Conservation (phyloP, 2,113 vertebrate genomes). For the Castor canadensis region DNA sequence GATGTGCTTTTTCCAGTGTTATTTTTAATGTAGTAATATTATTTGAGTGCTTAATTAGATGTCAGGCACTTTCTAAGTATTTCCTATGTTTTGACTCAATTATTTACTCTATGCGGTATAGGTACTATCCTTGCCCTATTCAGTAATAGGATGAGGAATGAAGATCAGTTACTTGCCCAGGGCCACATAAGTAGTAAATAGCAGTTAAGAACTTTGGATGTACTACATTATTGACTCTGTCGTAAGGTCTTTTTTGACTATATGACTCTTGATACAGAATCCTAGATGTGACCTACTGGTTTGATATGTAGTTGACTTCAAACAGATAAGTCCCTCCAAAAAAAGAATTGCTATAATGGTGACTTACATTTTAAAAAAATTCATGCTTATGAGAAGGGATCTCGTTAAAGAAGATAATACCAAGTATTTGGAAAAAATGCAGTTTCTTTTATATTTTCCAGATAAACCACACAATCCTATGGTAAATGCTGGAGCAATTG, state of each 20-base stretch:
- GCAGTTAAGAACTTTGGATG: neutral
- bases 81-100: neutral
- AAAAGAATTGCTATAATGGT: neutral
- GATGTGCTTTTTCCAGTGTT: neutral
- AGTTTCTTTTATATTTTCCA: slow-evolving; percentile 79
- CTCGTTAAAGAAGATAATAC: neutral
- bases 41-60: neutral
- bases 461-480: slow-evolving; percentile 99
- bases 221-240: neutral
- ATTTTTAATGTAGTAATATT: slow-evolving; percentile 16
- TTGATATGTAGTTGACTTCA: neutral
- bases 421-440: slow-evolving; percentile 9
- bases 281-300: neutral
- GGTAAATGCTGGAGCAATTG: slow-evolving; percentile 99
- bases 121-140: neutral
- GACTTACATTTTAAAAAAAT: neutral
- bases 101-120: neutral
- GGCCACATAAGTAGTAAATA: neutral
- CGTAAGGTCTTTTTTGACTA: neutral
- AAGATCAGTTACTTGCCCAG: neutral
- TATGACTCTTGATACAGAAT: neutral
- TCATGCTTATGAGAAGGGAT: neutral
- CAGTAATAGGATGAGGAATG: too few species aligned
- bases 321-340: neutral
- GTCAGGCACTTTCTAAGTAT: neutral